phyloP scores from a whole-genome alignment of 2,113 vertebrate species.

The Protobothrops flavoviridis region DNA sequence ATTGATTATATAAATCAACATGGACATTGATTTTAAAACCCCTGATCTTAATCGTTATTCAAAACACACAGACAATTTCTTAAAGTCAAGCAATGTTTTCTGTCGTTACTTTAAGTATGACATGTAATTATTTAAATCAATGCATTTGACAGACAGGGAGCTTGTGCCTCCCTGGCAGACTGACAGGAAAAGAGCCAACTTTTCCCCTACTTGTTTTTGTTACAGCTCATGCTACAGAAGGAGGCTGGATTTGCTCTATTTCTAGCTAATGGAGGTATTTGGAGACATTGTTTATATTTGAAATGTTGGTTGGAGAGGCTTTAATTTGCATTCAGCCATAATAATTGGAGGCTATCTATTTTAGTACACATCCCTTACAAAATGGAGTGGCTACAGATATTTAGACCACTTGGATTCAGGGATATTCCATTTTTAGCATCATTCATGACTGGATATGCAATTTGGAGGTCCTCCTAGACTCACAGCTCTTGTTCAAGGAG shows the following conservation, averaged over 20 bases:
- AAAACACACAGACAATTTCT: not conserved
- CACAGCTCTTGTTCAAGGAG: no score
- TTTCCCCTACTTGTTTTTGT: not conserved
- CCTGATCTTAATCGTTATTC: not conserved
- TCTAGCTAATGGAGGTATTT: not conserved
- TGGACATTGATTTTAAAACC: not conserved
- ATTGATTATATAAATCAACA: not conserved
- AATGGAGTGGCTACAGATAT: not conserved
- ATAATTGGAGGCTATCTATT: not conserved
- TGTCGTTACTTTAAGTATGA: constrained; percentile 25
- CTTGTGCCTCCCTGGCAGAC: constrained; percentile 8
- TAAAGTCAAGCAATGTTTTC: constrained; percentile 23
- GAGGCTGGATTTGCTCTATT: not conserved
- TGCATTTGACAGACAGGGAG: constrained; percentile 14
- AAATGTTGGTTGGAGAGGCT: not conserved
- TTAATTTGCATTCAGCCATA: not conserved
- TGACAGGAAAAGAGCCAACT: not conserved
- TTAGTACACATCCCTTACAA: not conserved
- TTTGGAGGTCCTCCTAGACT: no score
- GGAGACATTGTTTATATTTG: not conserved
- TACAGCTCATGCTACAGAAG: not conserved
- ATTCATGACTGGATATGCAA: no score
- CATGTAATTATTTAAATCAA: constrained; percentile 34
- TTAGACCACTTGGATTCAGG: not conserved
- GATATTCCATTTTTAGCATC: not conserved